phyloP scores from a whole-genome alignment of 2,888 invertebrate species.

The Polymixis lichenea region DNA sequence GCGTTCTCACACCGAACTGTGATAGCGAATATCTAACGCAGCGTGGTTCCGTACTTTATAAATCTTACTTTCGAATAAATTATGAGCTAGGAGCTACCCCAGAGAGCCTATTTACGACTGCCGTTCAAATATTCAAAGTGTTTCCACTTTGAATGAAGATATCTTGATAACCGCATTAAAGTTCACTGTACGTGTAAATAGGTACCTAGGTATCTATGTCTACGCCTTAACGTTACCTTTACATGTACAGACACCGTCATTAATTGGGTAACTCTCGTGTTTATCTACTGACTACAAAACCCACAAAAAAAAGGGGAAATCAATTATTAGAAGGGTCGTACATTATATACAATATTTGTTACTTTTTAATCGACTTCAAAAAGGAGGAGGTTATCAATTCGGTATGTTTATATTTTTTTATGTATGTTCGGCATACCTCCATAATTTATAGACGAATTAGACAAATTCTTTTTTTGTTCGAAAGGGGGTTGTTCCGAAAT shows the following conservation, averaged over 20 bases:
- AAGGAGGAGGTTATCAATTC: too few relatives aligned
- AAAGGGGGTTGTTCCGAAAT: too few relatives aligned
- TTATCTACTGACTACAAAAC: neutral
- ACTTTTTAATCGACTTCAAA: neutral
- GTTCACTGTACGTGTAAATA: conserved; percentile 29
- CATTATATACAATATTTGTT: neutral
- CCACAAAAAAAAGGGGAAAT: neutral
- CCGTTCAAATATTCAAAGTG: conserved; percentile 65
- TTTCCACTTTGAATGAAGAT: conserved; percentile 60
- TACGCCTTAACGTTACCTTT: neutral
- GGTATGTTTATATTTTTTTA: too few relatives aligned
- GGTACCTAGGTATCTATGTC: conserved; percentile 6
- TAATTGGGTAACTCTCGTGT: conserved; percentile 22
- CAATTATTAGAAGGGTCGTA: neutral
- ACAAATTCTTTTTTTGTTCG: too few relatives aligned
- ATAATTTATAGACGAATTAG: too few relatives aligned
- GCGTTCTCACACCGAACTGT: conserved; percentile 54
- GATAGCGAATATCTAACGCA: conserved; percentile 66
- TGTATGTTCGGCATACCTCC: too few relatives aligned
- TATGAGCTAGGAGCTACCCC: conserved; percentile 63
- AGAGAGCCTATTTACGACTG: conserved; percentile 59
- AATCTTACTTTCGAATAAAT: conserved; percentile 71
- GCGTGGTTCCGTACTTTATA: conserved; percentile 69
- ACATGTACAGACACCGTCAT: conserved; percentile 6
- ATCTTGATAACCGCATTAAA: conserved; percentile 60